Percentiles rank a stretch among this genome's conserved stretches.
Conservation (phyloP, 2,888 invertebrate genomes). For the Pterostichus niger region DNA sequence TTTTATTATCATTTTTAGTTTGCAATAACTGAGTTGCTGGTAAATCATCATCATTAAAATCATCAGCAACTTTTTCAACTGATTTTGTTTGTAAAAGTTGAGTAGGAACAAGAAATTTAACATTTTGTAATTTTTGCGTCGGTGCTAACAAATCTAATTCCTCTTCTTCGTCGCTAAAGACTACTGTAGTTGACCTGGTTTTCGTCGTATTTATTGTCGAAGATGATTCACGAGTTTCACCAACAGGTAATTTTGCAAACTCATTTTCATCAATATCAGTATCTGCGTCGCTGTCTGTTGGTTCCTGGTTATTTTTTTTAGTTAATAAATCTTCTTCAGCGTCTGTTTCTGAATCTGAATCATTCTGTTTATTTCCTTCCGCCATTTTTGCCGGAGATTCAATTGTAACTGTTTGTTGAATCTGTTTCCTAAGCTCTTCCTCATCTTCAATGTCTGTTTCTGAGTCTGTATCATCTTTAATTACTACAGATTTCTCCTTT, state of each 20-base stretch:
- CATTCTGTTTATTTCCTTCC: constrained; percentile 60
- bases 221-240: no score
- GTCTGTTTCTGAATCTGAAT: constrained; percentile 70
- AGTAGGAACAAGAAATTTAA: constrained; percentile 4
- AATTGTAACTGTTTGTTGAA: constrained; percentile 45
- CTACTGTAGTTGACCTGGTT: no score
- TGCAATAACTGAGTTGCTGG: constrained; percentile 42
- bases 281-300: no score
- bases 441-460: constrained; percentile 68
- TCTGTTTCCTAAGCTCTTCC: constrained; percentile 66
- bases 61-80: background rate
- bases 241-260: no score
- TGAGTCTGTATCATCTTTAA: constrained; percentile 64
- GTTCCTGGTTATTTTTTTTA: background rate
- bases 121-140: constrained; percentile 15
- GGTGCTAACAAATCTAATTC: constrained; percentile 41
- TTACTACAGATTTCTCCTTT: background rate
- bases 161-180: background rate
- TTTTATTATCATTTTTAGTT: constrained; percentile 1
- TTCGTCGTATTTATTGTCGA: no score
- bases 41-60: constrained; percentile 2
- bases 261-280: no score
- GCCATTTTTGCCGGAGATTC: background rate
- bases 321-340: constrained; percentile 65
- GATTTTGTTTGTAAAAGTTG: background rate